A percentile compares a stretch with the other conserved stretches of the same genome.
These are phyloP conservation scores for Drosophila testacea DNA, from an alignment of 2,888 invertebrate genomes.

Conservation along the genomic window DNA sequence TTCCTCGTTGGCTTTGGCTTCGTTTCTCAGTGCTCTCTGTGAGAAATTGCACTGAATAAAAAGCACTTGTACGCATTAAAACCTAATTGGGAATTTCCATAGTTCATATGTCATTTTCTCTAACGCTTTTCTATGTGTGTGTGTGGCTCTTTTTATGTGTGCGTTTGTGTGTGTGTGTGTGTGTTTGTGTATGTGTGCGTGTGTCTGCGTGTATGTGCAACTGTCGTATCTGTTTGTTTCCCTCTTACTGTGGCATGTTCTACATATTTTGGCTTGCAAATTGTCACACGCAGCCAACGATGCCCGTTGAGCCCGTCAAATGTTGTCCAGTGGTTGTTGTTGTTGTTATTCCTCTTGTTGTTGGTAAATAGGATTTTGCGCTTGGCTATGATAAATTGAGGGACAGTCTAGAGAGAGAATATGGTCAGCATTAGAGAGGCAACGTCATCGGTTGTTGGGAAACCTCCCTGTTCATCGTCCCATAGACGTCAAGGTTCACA, in stretches of 20 bases:
- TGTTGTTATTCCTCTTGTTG: conserved; percentile 26
- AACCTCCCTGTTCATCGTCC: conserved; percentile 34
- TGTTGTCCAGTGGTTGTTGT: conserved; percentile 40
- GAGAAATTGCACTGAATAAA: conserved; percentile 81
- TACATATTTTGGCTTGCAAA: conserved; percentile 81
- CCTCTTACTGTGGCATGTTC: conserved; percentile 65
- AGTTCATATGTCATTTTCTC: conserved; percentile 77
- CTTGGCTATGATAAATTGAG: conserved; percentile 80
- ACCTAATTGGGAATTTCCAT: conserved; percentile 83
- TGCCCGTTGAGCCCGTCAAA: conserved; percentile 51
- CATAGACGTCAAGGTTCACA: conserved; percentile 30
- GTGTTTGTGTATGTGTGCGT: conserved; percentile 18
- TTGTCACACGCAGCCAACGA: conserved; percentile 79
- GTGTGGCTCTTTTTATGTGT: background rate
- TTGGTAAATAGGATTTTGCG: conserved; percentile 78
- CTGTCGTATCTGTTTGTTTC: conserved; percentile 22
- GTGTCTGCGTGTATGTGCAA: conserved; percentile 31
- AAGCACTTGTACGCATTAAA: conserved; percentile 81
- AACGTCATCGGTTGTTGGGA: conserved; percentile 16
- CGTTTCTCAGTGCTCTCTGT: conserved; percentile 45
- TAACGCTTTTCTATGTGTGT: conserved; percentile 42
- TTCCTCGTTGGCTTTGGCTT: conserved; percentile 13
- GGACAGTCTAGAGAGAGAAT: conserved; percentile 38
- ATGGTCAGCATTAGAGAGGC: conserved; percentile 49
- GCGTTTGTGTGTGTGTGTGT: conserved; percentile 20